Conservation (phyloP, 2,888 invertebrate genomes). For the Ceratothoa steindachneri region DNA sequence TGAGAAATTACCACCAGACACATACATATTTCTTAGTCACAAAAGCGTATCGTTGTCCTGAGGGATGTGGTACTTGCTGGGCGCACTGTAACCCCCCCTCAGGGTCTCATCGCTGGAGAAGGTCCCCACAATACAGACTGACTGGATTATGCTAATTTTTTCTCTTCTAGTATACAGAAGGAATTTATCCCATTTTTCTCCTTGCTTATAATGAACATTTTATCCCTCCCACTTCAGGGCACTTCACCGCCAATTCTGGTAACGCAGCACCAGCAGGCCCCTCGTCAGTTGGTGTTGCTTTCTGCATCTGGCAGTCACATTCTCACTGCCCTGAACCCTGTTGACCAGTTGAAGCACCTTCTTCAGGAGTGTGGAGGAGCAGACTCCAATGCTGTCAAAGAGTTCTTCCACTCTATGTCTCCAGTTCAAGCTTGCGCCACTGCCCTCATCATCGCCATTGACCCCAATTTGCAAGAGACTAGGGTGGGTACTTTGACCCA, state of each 20-base stretch:
- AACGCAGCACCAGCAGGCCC: constrained; percentile 67
- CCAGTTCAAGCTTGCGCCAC: constrained; percentile 86
- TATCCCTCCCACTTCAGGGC: too few species aligned
- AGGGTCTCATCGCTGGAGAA: too few species aligned
- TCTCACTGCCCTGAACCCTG: constrained; percentile 75
- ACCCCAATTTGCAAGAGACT: constrained; percentile 55
- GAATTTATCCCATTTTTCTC: too few species aligned
- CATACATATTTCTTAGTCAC: too few species aligned
- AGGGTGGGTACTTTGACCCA: constrained; percentile 21
- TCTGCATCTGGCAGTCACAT: constrained; percentile 82
- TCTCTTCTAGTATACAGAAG: too few species aligned
- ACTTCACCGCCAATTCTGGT: constrained; percentile 65
- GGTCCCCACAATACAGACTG: too few species aligned
- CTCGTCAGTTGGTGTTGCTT: constrained; percentile 75
- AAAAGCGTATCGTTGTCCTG: too few species aligned
- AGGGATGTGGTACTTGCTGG: too few species aligned
- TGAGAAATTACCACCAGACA: too few species aligned
- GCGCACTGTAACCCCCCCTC: too few species aligned
- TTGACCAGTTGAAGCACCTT: constrained; percentile 78
- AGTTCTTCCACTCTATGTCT: constrained; percentile 75
- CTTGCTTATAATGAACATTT: too few species aligned
- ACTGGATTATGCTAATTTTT: too few species aligned
- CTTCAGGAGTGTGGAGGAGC: constrained; percentile 74
- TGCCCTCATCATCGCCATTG: constrained; percentile 77
- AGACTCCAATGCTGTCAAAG: constrained; percentile 75